Conservation (phyloP, 2,888 invertebrate species). For the Strigamia maritima region DNA sequence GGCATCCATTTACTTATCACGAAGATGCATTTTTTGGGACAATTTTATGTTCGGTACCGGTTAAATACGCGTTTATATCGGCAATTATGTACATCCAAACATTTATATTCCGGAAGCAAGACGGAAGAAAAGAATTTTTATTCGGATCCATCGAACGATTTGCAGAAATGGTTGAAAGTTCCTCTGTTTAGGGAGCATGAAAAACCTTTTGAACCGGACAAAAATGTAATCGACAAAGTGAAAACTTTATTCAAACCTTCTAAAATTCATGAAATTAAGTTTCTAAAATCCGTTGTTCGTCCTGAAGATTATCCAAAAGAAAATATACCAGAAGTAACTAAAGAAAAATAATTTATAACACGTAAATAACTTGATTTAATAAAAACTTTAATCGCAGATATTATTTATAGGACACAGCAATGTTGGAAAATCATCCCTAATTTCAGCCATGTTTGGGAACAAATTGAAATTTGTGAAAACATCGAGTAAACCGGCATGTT, state of each 20-base stretch:
- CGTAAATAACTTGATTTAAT: not conserved
- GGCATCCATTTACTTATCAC: too few species aligned
- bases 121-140: not conserved
- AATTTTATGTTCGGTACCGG: too few species aligned
- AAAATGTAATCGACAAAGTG: not conserved
- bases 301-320: not conserved
- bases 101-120: not conserved
- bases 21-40: too few species aligned
- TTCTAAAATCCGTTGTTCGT: not conserved
- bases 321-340: not conserved
- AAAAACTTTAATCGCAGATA: conserved; percentile 45
- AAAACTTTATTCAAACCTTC: conserved; percentile 17
- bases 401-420: conserved; percentile 51
- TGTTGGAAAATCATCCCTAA: conserved; percentile 52
- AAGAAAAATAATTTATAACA: not conserved
- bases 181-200: not conserved
- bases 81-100: too few species aligned
- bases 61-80: too few species aligned
- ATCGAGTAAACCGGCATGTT: conserved; percentile 49
- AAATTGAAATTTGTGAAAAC: conserved; percentile 44
- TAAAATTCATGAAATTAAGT: not conserved
- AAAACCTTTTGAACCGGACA: not conserved
- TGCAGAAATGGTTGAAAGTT: not conserved
- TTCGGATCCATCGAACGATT: not conserved
- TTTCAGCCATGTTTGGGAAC: conserved; percentile 47